Percentiles rank a stretch among this genome's conserved stretches.
These are phyloP conservation scores for Cheirogaleus medius DNA, from an alignment of 2,113 vertebrate species.

Conservation along the genomic window DNA sequence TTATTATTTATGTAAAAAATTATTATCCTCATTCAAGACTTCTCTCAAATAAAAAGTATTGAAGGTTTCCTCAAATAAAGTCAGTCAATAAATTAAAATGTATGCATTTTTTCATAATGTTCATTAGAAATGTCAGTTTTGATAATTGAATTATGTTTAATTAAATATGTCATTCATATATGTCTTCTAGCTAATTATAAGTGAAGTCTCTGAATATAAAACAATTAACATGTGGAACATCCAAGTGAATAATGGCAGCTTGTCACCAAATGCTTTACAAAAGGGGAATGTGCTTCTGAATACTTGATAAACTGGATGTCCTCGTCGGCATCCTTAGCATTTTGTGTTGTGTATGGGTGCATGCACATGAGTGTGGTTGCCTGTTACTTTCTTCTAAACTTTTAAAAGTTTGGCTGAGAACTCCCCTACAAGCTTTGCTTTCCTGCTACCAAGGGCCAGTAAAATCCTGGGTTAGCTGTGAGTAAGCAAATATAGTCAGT, in stretches of 20 bases:
- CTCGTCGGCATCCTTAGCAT: neutral
- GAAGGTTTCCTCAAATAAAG: neutral
- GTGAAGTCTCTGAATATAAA: neutral
- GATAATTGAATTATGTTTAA: neutral
- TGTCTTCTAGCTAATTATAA: neutral
- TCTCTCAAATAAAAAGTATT: neutral
- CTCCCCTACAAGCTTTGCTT: neutral
- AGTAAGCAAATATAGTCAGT: neutral
- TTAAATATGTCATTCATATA: neutral
- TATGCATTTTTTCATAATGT: neutral
- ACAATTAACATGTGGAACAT: neutral
- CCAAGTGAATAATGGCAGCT: neutral
- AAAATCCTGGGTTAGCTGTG: neutral
- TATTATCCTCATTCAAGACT: neutral
- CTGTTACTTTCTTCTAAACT: neutral
- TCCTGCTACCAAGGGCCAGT: neutral
- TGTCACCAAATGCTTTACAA: neutral
- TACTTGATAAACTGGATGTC: too few species aligned
- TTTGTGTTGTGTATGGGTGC: accelerated
- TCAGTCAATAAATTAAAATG: neutral
- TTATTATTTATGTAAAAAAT: neutral
- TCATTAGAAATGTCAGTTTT: neutral
- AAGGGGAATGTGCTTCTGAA: neutral
- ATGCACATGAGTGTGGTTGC: accelerated
- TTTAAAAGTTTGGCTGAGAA: neutral